Conservation (phyloP, 2,888 invertebrate species). For the Drepana falcataria region DNA sequence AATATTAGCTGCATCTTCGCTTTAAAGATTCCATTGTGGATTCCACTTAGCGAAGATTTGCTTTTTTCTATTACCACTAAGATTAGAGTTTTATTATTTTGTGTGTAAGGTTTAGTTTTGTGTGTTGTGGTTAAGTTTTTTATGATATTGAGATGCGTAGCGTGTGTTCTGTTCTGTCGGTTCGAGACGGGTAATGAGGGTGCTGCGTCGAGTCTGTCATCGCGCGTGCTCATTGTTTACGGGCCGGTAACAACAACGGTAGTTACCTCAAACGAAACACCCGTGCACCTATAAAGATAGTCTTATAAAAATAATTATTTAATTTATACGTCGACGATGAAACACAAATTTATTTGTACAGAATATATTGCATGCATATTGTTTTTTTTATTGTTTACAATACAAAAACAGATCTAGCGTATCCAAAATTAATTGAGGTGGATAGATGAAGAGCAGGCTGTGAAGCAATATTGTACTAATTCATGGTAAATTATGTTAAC, state of each 20-base stretch:
- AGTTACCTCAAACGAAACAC: conserved; percentile 49
- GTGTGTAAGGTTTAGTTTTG: conserved; percentile 32
- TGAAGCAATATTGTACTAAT: not conserved
- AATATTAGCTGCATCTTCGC: conserved; percentile 70
- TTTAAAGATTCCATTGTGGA: conserved; percentile 67
- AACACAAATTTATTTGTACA: conserved; percentile 26
- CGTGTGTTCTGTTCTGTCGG: conserved; percentile 53
- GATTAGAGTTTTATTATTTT: conserved; percentile 15
- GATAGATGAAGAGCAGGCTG: not conserved
- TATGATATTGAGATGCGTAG: conserved; percentile 56
- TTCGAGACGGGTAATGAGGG: conserved; percentile 60
- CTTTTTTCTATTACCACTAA: conserved; percentile 11
- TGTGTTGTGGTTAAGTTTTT: conserved; percentile 29
- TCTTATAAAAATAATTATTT: conserved; percentile 39
- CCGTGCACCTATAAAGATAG: conserved; percentile 28
- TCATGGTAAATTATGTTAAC: too few relatives aligned
- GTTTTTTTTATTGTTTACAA: not conserved
- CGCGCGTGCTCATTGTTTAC: conserved; percentile 59
- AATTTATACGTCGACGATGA: conserved; percentile 36
- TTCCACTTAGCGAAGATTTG: conserved; percentile 42
- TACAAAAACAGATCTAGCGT: not conserved
- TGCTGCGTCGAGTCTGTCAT: conserved; percentile 64
- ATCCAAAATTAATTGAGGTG: conserved; percentile 4
- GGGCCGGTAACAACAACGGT: conserved; percentile 40
- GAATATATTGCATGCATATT: conserved; percentile 21